A percentile compares a stretch with the other conserved stretches of the same genome.
Evolutionary conservation across 2,113 vertebrate species (phyloP).

Genomic region (Syrrhaptes paradoxus): DNA sequence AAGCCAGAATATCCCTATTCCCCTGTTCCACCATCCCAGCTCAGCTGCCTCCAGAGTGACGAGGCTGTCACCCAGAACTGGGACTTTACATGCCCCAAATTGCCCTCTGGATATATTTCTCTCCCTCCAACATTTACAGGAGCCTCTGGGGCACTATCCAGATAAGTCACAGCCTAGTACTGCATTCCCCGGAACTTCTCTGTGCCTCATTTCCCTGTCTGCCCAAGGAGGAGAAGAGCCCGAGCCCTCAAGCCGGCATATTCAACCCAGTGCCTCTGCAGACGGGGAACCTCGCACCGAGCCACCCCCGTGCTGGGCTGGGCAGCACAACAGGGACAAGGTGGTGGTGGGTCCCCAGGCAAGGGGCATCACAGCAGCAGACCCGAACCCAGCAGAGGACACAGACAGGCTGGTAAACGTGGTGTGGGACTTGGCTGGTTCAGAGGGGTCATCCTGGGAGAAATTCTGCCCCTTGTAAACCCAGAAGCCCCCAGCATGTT

Average conservation of each 20-base stretch:
- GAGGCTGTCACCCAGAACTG: neutral
- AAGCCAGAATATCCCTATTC: neutral
- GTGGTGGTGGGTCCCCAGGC: neutral
- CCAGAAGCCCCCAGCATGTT: neutral
- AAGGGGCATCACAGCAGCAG: neutral
- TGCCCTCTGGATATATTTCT: neutral
- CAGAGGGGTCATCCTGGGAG: neutral
- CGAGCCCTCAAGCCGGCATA: rapidly evolving
- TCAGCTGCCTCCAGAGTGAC: rapidly evolving
- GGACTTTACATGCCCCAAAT: neutral
- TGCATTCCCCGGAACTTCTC: neutral
- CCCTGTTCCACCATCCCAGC: neutral
- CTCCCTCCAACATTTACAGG: neutral
- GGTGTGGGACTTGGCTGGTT: neutral
- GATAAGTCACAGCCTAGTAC: neutral
- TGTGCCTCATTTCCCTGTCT: neutral
- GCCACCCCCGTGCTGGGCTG: neutral
- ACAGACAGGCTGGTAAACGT: neutral
- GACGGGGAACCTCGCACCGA: neutral
- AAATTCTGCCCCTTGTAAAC: neutral
- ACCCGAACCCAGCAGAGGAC: neutral
- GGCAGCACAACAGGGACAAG: rapidly evolving
- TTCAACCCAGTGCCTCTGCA: neutral
- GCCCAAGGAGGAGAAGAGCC: neutral
- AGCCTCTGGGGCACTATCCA: neutral